Base-by-base conservation (phyloP, 1,140 invertebrate genomes). In the Lepidotrigona ventralis region DNA sequence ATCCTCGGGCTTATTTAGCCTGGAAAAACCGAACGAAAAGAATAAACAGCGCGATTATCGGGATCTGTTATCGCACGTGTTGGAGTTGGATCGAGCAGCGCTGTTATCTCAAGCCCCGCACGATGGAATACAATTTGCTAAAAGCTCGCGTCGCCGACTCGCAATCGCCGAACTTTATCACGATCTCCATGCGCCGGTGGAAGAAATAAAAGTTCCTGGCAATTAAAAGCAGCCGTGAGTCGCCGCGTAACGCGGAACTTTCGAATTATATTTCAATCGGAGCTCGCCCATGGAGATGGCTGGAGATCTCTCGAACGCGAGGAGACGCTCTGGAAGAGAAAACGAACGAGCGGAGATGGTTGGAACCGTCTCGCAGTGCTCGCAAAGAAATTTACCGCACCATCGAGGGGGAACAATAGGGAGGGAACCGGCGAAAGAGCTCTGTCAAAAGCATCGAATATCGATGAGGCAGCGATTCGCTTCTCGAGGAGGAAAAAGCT, bases 381-480 rank as follows among this genome's bases (percentile, higher is more conserved):
- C 33, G 53, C 29, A 19, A 68, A 75, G 60, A 76, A 68, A 81
- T 81, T 81, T 76, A 69, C 23, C 79, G 69, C 56, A 11, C 51
- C 54, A 23, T 60, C 46, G 54, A 19, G 15, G 71, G 75, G 12
- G 71, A 83, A 82, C 64, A 83, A 79, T 78, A 26, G 68, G 26
- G 54, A 33, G 26, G 39, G 53, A n/a, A 51, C 26, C 6, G 21
- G 19, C 21, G 26, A 69, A 60, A 53, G 51, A 63, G 63, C 64
- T 69, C 33, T 29, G 63, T 68, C 58, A 66, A 77, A n/a, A 72
- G 53, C 78, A 84, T 66, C 76, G 80, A 56, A 72, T 60, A 63
- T 68, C 66, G 66, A 83, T 83, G 54, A 51, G 21, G 39, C 51
- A 71, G 82, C 78, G 72, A 87, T 87, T 87, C 64, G 75, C 58